Conservation (phyloP, 2,113 vertebrate species). For the Hirundichthys speculiger region DNA sequence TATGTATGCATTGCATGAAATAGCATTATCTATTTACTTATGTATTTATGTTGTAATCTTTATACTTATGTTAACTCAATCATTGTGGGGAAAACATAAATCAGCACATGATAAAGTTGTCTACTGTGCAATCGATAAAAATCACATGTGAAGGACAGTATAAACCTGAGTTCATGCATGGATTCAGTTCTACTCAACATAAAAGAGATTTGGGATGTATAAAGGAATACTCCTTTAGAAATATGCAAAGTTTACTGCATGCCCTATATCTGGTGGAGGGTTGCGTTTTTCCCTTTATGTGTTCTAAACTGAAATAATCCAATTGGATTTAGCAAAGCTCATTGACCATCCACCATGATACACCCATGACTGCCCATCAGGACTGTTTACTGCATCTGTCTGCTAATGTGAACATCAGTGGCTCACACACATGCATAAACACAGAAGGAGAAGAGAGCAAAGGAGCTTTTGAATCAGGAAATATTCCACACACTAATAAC, state of each 20-base stretch:
- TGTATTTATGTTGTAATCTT: too few relatives aligned
- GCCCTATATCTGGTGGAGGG: neutral
- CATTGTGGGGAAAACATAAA: too few relatives aligned
- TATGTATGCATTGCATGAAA: too few relatives aligned
- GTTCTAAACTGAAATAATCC: slow-evolving; percentile 57
- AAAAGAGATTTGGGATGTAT: neutral
- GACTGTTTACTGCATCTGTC: slow-evolving; percentile 50
- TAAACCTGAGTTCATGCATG: too few relatives aligned
- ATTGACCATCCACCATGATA: slow-evolving; percentile 46
- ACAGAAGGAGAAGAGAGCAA: slow-evolving; percentile 2
- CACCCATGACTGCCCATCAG: slow-evolving; percentile 54
- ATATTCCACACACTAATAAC: slow-evolving; percentile 37
- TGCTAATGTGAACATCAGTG: slow-evolving; percentile 37
- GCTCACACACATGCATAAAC: slow-evolving; percentile 10
- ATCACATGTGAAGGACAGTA: too few relatives aligned
- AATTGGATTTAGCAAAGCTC: slow-evolving; percentile 54
- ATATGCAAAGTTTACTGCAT: neutral
- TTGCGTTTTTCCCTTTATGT: slow-evolving; percentile 33
- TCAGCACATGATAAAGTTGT: too few relatives aligned
- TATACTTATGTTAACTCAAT: too few relatives aligned
- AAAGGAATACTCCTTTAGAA: neutral
- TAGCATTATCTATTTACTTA: too few relatives aligned
- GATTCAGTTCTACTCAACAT: neutral
- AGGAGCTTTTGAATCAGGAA: slow-evolving; percentile 51
- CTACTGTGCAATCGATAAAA: too few relatives aligned